Percentiles rank a stretch among this genome's conserved stretches.
phyloP scores from a whole-genome alignment of 2,797 vertebrate genomes.

The Diglossa cyanea region DNA sequence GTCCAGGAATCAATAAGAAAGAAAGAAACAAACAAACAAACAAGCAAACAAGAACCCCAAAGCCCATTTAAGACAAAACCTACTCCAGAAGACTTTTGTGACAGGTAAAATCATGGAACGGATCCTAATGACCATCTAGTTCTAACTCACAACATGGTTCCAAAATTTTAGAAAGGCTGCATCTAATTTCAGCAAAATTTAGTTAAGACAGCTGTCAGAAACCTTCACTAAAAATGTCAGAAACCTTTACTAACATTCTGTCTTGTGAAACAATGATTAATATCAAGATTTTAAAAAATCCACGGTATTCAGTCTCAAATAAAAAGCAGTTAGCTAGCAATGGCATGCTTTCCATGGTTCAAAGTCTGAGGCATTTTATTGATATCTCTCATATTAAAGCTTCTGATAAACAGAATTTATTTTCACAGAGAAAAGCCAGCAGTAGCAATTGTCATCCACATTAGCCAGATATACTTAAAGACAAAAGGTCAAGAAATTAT shows the following conservation, averaged over 20 bases:
- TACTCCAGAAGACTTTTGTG: neutral
- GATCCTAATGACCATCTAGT: too few species aligned
- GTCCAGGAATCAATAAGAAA: neutral
- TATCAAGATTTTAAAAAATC: neutral
- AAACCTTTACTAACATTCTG: neutral
- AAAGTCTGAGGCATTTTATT: neutral
- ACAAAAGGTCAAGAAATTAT: neutral
- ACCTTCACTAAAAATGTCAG: neutral
- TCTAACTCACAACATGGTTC: fast-evolving
- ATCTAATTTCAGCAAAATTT: neutral
- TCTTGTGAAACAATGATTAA: neutral
- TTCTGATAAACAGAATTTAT: neutral
- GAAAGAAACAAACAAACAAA: neutral
- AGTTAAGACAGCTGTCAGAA: neutral
- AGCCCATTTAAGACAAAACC: neutral
- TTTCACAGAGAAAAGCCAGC: neutral
- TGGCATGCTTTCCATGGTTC: fast-evolving
- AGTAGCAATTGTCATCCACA: neutral
- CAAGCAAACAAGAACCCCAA: neutral
- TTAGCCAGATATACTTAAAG: neutral
- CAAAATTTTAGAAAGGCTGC: neutral
- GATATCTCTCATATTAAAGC: neutral
- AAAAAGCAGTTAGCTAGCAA: neutral
- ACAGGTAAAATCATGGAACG: neutral
- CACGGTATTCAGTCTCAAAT: neutral